Conservation (phyloP, 2,797 vertebrate species). For the Smutsia temminckii region DNA sequence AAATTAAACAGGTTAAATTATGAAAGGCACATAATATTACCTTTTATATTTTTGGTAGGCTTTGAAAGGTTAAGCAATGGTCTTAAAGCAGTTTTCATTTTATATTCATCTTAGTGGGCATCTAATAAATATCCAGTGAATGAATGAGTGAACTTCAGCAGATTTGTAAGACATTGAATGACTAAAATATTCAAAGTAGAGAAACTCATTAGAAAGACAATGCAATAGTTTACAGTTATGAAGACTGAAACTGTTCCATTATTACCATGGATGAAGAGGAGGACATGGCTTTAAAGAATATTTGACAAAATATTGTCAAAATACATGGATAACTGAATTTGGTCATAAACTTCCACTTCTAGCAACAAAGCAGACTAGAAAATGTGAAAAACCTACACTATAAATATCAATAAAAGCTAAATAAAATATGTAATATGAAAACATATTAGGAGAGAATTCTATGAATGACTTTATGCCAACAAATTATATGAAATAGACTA, state of each 20-base stretch:
- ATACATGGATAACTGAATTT: neutral
- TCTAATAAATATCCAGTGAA: neutral
- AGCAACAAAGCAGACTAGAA: neutral
- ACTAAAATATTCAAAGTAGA: neutral
- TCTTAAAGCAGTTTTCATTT: conserved; percentile 7
- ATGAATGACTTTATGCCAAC: neutral
- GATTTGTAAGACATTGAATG: neutral
- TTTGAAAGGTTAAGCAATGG: neutral
- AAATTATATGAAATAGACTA: neutral
- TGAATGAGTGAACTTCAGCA: neutral
- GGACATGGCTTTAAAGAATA: neutral
- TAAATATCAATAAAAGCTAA: neutral
- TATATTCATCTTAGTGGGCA: neutral
- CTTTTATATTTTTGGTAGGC: neutral
- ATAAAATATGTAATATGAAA: neutral
- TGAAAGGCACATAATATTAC: neutral
- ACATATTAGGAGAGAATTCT: neutral
- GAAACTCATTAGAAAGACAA: conserved; percentile 14
- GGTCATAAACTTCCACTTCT: neutral
- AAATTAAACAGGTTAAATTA: neutral
- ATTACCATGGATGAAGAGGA: neutral
- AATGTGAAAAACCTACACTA: neutral
- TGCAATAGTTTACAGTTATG: neutral
- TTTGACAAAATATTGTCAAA: neutral
- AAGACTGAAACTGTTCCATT: neutral